Base-by-base conservation (phyloP, 53 echinoderm and acorn worm genomes). In the Astropecten irregularis region DNA sequence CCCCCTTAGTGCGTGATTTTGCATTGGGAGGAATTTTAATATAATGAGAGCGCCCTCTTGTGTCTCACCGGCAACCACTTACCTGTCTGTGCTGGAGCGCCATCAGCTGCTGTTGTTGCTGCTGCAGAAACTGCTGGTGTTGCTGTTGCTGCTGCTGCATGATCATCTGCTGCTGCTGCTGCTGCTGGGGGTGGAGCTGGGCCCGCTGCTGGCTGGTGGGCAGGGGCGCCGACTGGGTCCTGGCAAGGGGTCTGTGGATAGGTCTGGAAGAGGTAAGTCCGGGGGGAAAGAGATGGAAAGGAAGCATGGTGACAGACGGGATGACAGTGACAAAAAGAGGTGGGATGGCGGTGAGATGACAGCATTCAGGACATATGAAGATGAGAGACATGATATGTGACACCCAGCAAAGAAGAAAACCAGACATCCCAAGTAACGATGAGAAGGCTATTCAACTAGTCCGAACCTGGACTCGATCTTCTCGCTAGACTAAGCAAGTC, bases 221-320 rank as follows among this genome's bases (percentile, higher is more conserved):
- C 39, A 94, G 70, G 62, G 93, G 97, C 39, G 94, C 97, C 37
- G 97, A 97, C 74, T 94, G 97, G 66, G 97, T 97, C 67, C 97
- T 82, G 40, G 89, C 97, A 2, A 97, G 84, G 46, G 94, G 97
- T 82, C 97, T 93, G 86, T 92, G 92, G 40, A 83, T 76, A 77
- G 90, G 84, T 81, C 85, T 90, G 79, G 79, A 61, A 4, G 11
- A 13, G 49, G 68, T 64, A 9, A 76, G 67, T 79, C 15, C 11
- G 38, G 37, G 30, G 14, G n/a, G 14, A 1, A 14, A 27, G 48
- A 14, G 28, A 27, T 21, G 33, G 35, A 66, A 20, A 35, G 20
- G 19, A 37, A 40, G 19, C 31, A 36, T 38, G 26, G 42, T 29
- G 29, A 42, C 16, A 26, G 32, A 62, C 9, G 79, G 39, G 38